Conservation (phyloP, 2,113 vertebrate species). For the Siphamia tubifer region DNA sequence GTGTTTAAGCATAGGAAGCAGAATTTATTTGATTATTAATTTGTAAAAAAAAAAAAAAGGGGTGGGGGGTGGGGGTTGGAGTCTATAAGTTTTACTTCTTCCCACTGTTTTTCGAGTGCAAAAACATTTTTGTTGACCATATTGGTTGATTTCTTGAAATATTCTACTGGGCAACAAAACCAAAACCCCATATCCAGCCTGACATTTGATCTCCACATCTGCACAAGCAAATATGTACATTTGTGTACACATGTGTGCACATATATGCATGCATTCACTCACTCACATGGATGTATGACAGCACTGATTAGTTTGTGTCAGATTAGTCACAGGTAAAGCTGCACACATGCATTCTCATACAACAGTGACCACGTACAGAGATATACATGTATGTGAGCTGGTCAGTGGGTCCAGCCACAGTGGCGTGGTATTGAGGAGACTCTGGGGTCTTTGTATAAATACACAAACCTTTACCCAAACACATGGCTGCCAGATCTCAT, state of each 20-base stretch:
- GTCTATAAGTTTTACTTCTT: no score
- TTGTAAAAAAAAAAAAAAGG: no score
- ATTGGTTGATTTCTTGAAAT: no score
- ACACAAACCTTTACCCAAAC: constrained; percentile 70
- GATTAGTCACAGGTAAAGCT: constrained; percentile 17
- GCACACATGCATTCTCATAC: neutral
- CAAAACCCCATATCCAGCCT: neutral
- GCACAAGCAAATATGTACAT: constrained; percentile 29
- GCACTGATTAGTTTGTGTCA: constrained; percentile 15
- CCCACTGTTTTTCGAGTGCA: no score
- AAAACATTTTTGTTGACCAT: no score
- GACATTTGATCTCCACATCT: constrained; percentile 40
- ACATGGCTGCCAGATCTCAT: constrained; percentile 69
- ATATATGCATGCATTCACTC: neutral
- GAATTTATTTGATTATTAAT: no score
- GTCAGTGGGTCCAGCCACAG: constrained; percentile 37
- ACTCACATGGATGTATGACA: neutral
- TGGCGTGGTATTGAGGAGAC: constrained; percentile 61
- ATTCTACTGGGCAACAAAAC: neutral
- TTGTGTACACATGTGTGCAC: neutral
- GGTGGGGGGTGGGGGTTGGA: no score
- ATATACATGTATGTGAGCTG: constrained; percentile 9
- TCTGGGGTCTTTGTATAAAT: constrained; percentile 67
- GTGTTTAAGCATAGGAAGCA: no score
- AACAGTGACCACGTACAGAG: neutral